These are phyloP conservation scores for Andrena camellia DNA, from an alignment of 2,888 invertebrate genomes.

Conservation along the genomic window DNA sequence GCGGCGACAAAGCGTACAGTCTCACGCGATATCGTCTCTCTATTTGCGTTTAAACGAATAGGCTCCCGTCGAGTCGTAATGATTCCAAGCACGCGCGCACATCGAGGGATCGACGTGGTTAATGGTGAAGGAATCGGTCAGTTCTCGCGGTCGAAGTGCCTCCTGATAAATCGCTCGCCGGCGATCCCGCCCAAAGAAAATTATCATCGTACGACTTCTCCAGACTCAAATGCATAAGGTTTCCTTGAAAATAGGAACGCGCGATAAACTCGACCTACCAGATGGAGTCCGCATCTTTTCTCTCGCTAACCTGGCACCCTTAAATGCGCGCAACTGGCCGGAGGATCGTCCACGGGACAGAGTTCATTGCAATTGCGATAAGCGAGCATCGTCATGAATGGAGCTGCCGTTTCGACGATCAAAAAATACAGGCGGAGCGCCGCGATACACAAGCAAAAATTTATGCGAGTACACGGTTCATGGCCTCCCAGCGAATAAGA, in stretches of 20 bases:
- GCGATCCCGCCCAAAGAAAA: background rate
- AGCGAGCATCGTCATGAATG: background rate
- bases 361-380: conserved; percentile 33
- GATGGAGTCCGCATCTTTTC: background rate
- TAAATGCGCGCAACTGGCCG: background rate
- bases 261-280: conserved; percentile 33
- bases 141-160: background rate
- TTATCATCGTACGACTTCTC: conserved; percentile 34
- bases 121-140: background rate
- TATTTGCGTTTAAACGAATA: background rate
- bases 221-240: conserved; percentile 19
- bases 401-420: background rate
- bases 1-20: background rate
- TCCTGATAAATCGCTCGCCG: background rate
- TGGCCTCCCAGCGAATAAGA: background rate
- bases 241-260: conserved; percentile 25
- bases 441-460: background rate
- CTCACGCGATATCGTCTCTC: background rate
- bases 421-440: background rate
- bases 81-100: background rate
- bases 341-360: background rate
- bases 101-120: background rate
- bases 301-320: no score
- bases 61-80: background rate
- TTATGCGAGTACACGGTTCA: background rate